Evolutionary conservation across 2,888 invertebrate species (phyloP), one percentile per base, ranked within the genome.

Genomic region (Drepanosiphum platanoidis): DNA sequence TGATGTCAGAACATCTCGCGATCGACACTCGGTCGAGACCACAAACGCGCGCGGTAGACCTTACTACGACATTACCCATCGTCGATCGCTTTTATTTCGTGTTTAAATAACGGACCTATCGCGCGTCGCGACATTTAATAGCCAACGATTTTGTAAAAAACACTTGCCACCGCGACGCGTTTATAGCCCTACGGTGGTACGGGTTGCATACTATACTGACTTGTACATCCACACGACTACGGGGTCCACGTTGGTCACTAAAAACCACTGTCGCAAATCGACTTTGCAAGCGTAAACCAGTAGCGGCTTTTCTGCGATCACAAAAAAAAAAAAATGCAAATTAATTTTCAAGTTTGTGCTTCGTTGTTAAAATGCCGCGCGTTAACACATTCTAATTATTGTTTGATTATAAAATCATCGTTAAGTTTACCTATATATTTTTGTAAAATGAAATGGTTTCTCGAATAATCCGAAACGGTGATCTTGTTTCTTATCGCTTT

Each of bases 241-340:
- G 0, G 92, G 92, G 87, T 91, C 91, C 90, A 91, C 92, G 88
- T 91, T 91, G 1, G 92, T 92, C 9, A 92, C 91, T 82, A 92
- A 88, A 88, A 92, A 92, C 92, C 92, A 92, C 88, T 92, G 92
- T 1, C 92, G 90, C 74, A 92, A 92, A 88, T 92, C 92, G 88
- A 92, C 92, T 89, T 92, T 92, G 42, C 91, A 91, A 87, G 91
- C 90, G 89, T 91, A 90, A 68, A 92, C 90, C 83, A 92, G 88
- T 87, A 92, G 88, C 0, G 92, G 92, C 9, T 90, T 89, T 88
- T 92, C 92, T 91, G n/a, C n/a, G n/a, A n/a, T n/a, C n/a, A 89
- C 46, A 88, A 89, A 81, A 39, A 82, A 77, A 75, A 71, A n/a
- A n/a, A n/a, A n/a, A n/a, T n/a, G n/a, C n/a, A n/a, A n/a, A n/a